phyloP scores from a whole-genome alignment of 2,888 invertebrate genomes.

The Chelonus formosanus region DNA sequence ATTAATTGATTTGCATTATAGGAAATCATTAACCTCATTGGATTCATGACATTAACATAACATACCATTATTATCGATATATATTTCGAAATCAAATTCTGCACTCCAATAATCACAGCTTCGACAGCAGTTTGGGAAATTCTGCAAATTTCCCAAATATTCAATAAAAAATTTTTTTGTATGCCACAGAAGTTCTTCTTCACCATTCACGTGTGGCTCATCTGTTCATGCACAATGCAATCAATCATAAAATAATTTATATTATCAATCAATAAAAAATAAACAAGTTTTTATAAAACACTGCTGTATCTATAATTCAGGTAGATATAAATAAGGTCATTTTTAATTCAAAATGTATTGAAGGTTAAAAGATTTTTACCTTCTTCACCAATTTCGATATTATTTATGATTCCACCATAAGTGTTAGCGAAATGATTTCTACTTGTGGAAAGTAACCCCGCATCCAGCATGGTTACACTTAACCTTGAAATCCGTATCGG shows the following conservation, averaged over 20 bases:
- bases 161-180: slow-evolving; percentile 25
- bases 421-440: background rate
- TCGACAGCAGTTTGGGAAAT: slow-evolving; percentile 25
- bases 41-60: background rate
- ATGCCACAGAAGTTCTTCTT: slow-evolving; percentile 11
- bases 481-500: background rate
- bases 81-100: slow-evolving; percentile 22
- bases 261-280: no score
- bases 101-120: slow-evolving; percentile 27
- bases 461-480: background rate
- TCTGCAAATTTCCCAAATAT: slow-evolving; percentile 33
- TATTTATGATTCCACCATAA: background rate
- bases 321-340: no score
- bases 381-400: background rate
- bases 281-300: no score
- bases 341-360: no score
- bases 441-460: background rate
- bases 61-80: slow-evolving; percentile 22
- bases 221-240: no score
- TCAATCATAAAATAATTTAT: no score
- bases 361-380: no score
- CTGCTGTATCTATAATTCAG: no score
- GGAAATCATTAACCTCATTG: no score
- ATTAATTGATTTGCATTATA: no score
- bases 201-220: no score